Percentiles rank a stretch among this genome's conserved stretches.
These are phyloP conservation scores for Tetrao urogallus DNA, from an alignment of 2,113 vertebrate genomes.

Conservation along the genomic window DNA sequence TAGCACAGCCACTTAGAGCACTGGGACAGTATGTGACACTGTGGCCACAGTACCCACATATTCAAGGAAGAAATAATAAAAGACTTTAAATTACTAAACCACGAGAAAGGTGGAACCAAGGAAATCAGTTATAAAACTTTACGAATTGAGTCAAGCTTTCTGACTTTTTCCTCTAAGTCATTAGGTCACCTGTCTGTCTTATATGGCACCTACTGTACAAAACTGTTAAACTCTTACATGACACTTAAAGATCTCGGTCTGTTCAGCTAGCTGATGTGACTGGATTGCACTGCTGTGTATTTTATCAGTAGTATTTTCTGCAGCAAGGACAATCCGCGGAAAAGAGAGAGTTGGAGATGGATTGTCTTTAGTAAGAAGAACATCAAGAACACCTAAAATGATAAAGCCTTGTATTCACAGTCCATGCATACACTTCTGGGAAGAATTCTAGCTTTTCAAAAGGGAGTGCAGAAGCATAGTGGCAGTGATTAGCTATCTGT, in stretches of 20 bases:
- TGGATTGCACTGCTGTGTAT: not conserved
- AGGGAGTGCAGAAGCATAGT: not conserved
- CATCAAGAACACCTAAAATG: not conserved
- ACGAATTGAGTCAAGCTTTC: not conserved
- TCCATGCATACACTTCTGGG: not conserved
- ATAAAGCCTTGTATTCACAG: not conserved
- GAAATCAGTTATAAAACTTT: not conserved
- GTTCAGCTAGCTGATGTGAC: not conserved
- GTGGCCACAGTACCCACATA: not conserved
- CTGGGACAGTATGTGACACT: not conserved
- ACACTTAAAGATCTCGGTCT: not conserved
- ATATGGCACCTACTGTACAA: not conserved
- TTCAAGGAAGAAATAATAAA: not conserved
- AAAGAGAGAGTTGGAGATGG: not conserved
- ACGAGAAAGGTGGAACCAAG: conserved; percentile 32
- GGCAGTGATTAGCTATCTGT: not conserved
- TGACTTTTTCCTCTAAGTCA: not conserved
- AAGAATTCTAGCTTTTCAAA: not conserved
- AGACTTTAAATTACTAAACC: not conserved
- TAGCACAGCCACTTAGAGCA: not conserved
- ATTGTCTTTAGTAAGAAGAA: not conserved
- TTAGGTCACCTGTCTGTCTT: not conserved
- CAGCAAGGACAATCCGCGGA: not conserved
- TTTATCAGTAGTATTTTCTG: not conserved
- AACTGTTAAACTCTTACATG: not conserved